Evolutionary conservation across 2,113 vertebrate genomes (phyloP), one percentile per base, ranked within the genome.

Genomic region (Ancistrus triradiatus): DNA sequence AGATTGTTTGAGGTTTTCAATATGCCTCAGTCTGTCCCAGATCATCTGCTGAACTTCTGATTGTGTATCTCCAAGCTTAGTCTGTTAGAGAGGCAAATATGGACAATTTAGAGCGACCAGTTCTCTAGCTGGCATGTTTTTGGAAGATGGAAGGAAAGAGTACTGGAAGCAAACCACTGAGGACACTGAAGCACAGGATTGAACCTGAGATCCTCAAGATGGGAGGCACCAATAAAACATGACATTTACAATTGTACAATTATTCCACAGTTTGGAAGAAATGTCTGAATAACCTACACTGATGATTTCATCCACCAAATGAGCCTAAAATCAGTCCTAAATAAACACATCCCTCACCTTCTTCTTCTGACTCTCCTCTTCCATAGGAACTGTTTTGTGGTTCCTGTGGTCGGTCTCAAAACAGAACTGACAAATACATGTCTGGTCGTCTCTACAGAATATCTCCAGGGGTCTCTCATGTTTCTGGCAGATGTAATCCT

Each of bases 401-500:
- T 10, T 24, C 7, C 22, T 55, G 33, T 55, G 18, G 19, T 37
- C 18, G 17, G 6, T 11, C 7, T 37, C 19, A 1, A 11, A 7
- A 22, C 52, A 37, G 3, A 22, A 13, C 2, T 55, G 6, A n/a
- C 52, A 22, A 17, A 55, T 18, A 15, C 47, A 27, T n/a, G 7
- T 49, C 47, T 49, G 47, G 22, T 49, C 47, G 2, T 25, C 11
- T 24, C 46, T 48, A 48, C 46, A 48, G 21, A 48, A 48, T 4
- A 37, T n/a, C 27, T 37, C 51, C 17, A 35, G 51, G 9, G 25
- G 25, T 5, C n/a, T 15, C 14, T 51, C 24, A 17, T 51, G 48
- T 18, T 31, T 52, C 49, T 52, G 8, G 49, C 49, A 52, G n/a
- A 52, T 17, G 49, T 52, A 52, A 10, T 52, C 27, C 7, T 52